Evolutionary conservation across 1,140 invertebrate species (phyloP), one percentile per base, ranked within the genome.

Genomic region (Trichonephila clavata): DNA sequence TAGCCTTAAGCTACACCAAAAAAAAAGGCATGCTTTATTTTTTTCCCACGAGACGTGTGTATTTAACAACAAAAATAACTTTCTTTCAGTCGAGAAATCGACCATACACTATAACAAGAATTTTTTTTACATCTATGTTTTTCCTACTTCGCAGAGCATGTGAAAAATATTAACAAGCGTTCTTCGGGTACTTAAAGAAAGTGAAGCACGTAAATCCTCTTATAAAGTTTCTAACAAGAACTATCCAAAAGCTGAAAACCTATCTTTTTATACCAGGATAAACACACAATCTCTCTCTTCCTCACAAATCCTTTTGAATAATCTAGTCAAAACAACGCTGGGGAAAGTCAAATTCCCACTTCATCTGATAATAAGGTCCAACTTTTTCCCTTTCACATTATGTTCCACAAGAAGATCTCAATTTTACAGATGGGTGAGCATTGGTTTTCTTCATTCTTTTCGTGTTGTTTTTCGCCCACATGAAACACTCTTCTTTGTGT

Each of bases 381-480:
- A 60, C 10, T 83, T 57, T 50, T 24, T 20, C 80, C 80, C 39
- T 83, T 83, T 50, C n/a, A 50, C 50, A 77, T 77, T 39, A 39
- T 21, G 21, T 24, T 63, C 27, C 43, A 68, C 39, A 57, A 81
- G 57, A 60, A 61, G 89, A 83, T 77, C 57, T 24, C 59, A 81
- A 90, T 90, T 90, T 90, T 81, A 71, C 89, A 81, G 71, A 21
- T 83, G 89, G 77, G 1, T 91, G 89, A 32, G 32, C 32, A 68
- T 77, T 77, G 24, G 1, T 77, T 77, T 77, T 18, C 71, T 77
- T 77, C 71, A 32, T 77, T 77, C 71, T 77, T 77, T 77, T 77
- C 81, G 81, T 83, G 81, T 39, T 39, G 63, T 14, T 32, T 59
- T 43, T 77, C 71, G 71, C 89, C 77, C 18, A 57, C 89, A 80